phyloP scores from a whole-genome alignment of 1,140 invertebrate genomes.

The Lordiphosa collinella region DNA sequence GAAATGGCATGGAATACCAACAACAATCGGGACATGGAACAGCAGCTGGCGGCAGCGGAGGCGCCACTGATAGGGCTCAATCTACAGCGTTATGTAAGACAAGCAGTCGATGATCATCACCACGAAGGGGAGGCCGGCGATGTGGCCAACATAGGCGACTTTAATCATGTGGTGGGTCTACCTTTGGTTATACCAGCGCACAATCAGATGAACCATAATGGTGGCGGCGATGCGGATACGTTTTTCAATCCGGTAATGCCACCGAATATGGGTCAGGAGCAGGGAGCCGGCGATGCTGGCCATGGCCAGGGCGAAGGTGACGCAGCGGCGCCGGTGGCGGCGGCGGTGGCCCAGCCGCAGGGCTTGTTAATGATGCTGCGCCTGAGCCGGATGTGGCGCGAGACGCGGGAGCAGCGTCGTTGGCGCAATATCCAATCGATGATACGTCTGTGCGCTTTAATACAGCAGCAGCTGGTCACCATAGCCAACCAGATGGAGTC shows the following conservation, averaged over 20 bases:
- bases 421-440: slow-evolving; percentile 21
- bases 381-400: no score
- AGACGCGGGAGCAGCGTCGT: slow-evolving; percentile 14
- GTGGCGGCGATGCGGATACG: slow-evolving; percentile 36
- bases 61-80: no score
- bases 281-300: slow-evolving; percentile 17
- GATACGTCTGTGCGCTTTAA: slow-evolving; percentile 19
- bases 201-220: slow-evolving; percentile 26
- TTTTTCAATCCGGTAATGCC: slow-evolving; percentile 5
- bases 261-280: neutral
- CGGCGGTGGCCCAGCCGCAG: no score
- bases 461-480: slow-evolving; percentile 19
- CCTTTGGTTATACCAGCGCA: slow-evolving; percentile 2
- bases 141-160: slow-evolving; percentile 4
- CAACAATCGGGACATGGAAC: no score
- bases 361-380: no score
- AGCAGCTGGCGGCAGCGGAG: no score
- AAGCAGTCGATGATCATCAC: neutral
- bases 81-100: no score
- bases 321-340: no score
- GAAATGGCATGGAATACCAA: no score
- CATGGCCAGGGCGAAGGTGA: no score
- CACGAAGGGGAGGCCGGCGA: slow-evolving; percentile 8
- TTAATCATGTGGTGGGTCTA: slow-evolving; percentile 22
- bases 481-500: slow-evolving; percentile 20